Conservation (phyloP, 37 sponge, comb jelly and placozoan genomes). For the Beroe forskalii region DNA sequence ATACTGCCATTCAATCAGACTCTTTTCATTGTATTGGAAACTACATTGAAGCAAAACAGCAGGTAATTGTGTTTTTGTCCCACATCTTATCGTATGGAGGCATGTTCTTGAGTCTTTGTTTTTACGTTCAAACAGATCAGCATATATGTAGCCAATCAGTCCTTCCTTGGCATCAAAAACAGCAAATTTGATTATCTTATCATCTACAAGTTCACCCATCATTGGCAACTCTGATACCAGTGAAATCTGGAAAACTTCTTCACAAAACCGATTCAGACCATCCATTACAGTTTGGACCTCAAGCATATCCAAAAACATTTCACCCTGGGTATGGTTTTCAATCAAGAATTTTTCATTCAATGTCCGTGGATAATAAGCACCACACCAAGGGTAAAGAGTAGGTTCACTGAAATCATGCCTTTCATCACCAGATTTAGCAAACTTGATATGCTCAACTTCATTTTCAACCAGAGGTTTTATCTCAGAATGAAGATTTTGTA, state of each 20-base stretch:
- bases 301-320: conserved; percentile 66
- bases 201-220: conserved; percentile 75
- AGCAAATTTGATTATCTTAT: conserved; percentile 71
- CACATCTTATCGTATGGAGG: conserved; percentile 84
- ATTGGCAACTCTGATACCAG: conserved; percentile 64
- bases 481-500: conserved; percentile 67
- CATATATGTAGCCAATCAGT: conserved; percentile 74
- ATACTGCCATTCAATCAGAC: neutral
- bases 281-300: conserved; percentile 72
- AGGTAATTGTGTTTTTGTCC: conserved; percentile 76
- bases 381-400: conserved; percentile 72
- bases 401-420: neutral
- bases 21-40: conserved; percentile 50
- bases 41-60: conserved; percentile 77
- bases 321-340: neutral
- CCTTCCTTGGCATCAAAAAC: conserved; percentile 71
- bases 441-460: conserved; percentile 67
- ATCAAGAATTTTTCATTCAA: conserved; percentile 42
- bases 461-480: conserved; percentile 71
- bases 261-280: conserved; percentile 71
- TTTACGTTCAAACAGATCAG: conserved; percentile 71
- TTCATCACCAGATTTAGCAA: neutral
- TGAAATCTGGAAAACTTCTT: conserved; percentile 69
- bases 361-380: conserved; percentile 50
- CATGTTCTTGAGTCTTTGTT: conserved; percentile 73